phyloP scores from a whole-genome alignment of 2,113 vertebrate species.

The Orthonyx spaldingii region DNA sequence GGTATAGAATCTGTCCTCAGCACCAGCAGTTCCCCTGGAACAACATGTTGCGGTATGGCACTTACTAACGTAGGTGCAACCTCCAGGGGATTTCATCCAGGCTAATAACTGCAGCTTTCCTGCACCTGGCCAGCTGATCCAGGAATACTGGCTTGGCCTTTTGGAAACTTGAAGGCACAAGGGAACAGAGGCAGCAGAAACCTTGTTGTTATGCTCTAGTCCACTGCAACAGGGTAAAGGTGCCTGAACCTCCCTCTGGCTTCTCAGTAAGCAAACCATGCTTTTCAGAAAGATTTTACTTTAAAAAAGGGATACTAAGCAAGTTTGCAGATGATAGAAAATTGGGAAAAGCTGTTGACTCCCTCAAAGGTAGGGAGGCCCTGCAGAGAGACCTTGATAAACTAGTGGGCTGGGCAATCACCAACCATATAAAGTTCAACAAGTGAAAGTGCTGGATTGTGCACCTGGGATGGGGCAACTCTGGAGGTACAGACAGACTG shows the following conservation, averaged over 20 bases:
- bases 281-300: not conserved
- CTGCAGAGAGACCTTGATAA: not conserved
- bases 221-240: not conserved
- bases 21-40: not conserved
- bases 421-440: not conserved
- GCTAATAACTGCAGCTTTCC: not conserved
- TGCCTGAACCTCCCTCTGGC: not conserved
- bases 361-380: not conserved
- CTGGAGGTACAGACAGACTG: not conserved
- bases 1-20: not conserved
- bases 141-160: not conserved
- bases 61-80: fast-evolving
- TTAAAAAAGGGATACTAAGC: not conserved
- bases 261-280: not conserved
- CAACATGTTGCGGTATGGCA: not conserved
- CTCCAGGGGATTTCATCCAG: not conserved
- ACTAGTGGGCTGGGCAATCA: not conserved
- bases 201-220: fast-evolving
- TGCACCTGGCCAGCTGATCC: not conserved
- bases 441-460: not conserved
- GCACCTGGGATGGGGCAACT: not conserved
- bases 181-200: not conserved
- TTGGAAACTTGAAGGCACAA: not conserved
- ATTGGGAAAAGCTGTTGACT: not conserved
- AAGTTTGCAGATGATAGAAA: not conserved